Evolutionary conservation across 2,888 invertebrate genomes (phyloP).

Genomic region (Epinotia bilunana): DNA sequence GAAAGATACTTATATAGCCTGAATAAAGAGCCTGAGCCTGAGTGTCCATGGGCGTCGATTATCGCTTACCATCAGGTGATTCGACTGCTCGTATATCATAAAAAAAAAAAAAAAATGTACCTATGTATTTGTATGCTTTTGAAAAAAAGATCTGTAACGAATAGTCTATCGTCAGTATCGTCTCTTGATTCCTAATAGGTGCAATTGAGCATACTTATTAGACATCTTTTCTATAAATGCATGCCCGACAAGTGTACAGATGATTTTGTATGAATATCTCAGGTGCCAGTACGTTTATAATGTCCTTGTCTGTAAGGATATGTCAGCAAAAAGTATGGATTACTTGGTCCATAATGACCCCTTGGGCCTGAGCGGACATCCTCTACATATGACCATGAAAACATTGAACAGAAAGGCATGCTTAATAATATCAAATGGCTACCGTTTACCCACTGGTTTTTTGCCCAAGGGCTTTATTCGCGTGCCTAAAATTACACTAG

Average conservation of each 20-base stretch:
- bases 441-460: slow-evolving; percentile 66
- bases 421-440: slow-evolving; percentile 58
- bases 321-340: slow-evolving; percentile 61
- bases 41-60: no score
- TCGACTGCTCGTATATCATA: no score
- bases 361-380: slow-evolving; percentile 76
- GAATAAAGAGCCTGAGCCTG: no score
- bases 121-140: not conserved
- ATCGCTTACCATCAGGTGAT: no score
- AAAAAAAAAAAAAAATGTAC: no score
- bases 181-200: slow-evolving; percentile 26
- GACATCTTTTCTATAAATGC: slow-evolving; percentile 19
- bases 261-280: slow-evolving; percentile 54
- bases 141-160: not conserved
- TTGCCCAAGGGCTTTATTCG: slow-evolving; percentile 63
- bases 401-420: slow-evolving; percentile 66
- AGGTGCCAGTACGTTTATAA: slow-evolving; percentile 6
- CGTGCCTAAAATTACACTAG: slow-evolving; percentile 76
- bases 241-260: not conserved
- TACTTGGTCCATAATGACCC: slow-evolving; percentile 71
- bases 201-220: slow-evolving; percentile 34
- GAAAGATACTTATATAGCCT: no score
- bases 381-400: slow-evolving; percentile 67
- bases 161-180: not conserved
- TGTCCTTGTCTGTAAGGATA: slow-evolving; percentile 37